phyloP scores from a whole-genome alignment of 2,113 vertebrate genomes.

The Phrynocephalus versicolor region DNA sequence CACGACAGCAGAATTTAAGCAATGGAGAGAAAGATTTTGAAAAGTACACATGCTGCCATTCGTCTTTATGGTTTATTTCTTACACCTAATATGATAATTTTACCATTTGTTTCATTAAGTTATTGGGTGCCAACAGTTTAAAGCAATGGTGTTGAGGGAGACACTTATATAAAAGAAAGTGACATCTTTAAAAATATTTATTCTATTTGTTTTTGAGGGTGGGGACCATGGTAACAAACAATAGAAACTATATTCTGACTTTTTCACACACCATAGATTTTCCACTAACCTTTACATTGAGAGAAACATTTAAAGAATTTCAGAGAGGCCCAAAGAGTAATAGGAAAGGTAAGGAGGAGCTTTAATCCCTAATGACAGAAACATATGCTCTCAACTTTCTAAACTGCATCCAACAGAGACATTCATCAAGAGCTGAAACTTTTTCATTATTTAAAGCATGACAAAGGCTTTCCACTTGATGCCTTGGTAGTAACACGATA shows the following conservation, averaged over 20 bases:
- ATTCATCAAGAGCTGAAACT: slow-evolving; percentile 68
- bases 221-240: slow-evolving; percentile 45
- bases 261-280: slow-evolving; percentile 47
- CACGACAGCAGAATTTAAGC: slow-evolving; percentile 57
- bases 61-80: too few species aligned
- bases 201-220: background rate
- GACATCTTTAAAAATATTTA: background rate
- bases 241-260: slow-evolving; percentile 36
- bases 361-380: slow-evolving; percentile 63
- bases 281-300: slow-evolving; percentile 55
- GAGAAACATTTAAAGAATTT: slow-evolving; percentile 62
- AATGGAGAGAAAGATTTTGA: slow-evolving; percentile 50
- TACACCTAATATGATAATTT: slow-evolving; percentile 49
- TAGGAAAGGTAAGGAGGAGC: slow-evolving; percentile 67
- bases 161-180: background rate
- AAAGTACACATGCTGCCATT: slow-evolving; percentile 49
- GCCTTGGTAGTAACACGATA: slow-evolving; percentile 63
- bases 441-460: slow-evolving; percentile 72
- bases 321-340: slow-evolving; percentile 67
- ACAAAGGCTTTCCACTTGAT: slow-evolving; percentile 63
- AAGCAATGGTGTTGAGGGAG: slow-evolving; percentile 27
- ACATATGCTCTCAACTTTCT: slow-evolving; percentile 68
- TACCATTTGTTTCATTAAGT: slow-evolving; percentile 47
- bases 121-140: slow-evolving; percentile 65
- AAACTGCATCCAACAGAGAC: slow-evolving; percentile 65